These are phyloP conservation scores for Agrochola macilenta DNA, from an alignment of 2,888 invertebrate species.

Conservation along the genomic window DNA sequence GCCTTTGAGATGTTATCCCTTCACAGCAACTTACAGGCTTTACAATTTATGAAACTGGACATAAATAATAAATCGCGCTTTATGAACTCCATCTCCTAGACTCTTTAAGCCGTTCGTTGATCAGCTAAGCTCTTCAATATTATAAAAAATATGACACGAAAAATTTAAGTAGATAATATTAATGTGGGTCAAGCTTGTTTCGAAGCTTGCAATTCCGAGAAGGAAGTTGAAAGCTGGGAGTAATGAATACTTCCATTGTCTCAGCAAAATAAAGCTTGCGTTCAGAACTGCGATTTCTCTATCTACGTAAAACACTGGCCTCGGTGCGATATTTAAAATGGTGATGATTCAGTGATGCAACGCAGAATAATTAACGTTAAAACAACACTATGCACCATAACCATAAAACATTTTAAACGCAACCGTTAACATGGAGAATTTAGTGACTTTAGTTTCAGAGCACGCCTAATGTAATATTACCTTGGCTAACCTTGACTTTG, in stretches of 20 bases:
- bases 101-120: not conserved
- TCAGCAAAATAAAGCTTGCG: conserved; percentile 66
- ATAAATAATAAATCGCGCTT: not conserved
- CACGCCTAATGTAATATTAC: conserved; percentile 31
- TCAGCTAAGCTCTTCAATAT: conserved; percentile 3
- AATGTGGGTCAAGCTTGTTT: conserved; percentile 64
- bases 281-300: conserved; percentile 50
- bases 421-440: conserved; percentile 34
- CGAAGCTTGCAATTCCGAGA: conserved; percentile 63
- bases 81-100: not conserved
- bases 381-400: conserved; percentile 56
- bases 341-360: conserved; percentile 55
- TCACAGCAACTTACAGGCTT: conserved; percentile 5
- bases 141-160: not conserved
- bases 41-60: not conserved
- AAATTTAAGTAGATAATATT: conserved; percentile 49
- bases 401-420: conserved; percentile 35
- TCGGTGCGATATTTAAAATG: conserved; percentile 63
- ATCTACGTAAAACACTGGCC: conserved; percentile 59
- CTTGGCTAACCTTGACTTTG: conserved; percentile 36
- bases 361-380: conserved; percentile 38
- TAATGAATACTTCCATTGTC: conserved; percentile 72
- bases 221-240: conserved; percentile 67
- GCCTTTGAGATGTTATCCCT: conserved; percentile 31
- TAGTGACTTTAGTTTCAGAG: conserved; percentile 33